Evolutionary conservation across 1,140 invertebrate species (phyloP).

Genomic region (Dendrolimus punctatus): DNA sequence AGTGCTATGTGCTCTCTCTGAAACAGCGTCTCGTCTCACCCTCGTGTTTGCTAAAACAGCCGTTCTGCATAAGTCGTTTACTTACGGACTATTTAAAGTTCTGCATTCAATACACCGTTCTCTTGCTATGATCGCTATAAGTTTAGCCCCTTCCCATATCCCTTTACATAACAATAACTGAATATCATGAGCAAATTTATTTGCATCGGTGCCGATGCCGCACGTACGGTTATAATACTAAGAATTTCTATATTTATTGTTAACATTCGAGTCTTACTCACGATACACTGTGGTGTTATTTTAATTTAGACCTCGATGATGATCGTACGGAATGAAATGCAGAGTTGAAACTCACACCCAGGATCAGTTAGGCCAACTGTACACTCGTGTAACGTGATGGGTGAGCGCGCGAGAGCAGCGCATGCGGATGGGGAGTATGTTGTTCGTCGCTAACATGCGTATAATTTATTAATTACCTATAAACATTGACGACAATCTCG

Average conservation of each 20-base stretch:
- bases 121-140: too few species aligned
- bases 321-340: constrained; percentile 9
- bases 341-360: constrained; percentile 17
- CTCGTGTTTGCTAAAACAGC: too few species aligned
- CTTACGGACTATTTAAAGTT: too few species aligned
- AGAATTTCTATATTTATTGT: constrained; percentile 21
- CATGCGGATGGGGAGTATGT: constrained; percentile 7
- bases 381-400: not conserved
- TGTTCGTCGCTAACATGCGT: constrained; percentile 27
- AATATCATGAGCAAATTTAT: too few species aligned
- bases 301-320: constrained; percentile 15
- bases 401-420: constrained; percentile 3
- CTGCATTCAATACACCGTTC: too few species aligned
- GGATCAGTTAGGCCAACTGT: constrained; percentile 26
- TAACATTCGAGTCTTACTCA: constrained; percentile 7
- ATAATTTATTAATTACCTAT: constrained; percentile 49
- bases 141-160: too few species aligned
- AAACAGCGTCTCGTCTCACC: constrained; percentile 24
- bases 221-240: too few species aligned
- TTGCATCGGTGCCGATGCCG: too few species aligned
- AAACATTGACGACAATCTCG: constrained; percentile 41
- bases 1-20: constrained; percentile 41
- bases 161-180: too few species aligned
- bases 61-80: too few species aligned
- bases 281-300: constrained; percentile 10